phyloP scores from a whole-genome alignment of 1,140 invertebrate genomes.

The Anoplophora glabripennis region DNA sequence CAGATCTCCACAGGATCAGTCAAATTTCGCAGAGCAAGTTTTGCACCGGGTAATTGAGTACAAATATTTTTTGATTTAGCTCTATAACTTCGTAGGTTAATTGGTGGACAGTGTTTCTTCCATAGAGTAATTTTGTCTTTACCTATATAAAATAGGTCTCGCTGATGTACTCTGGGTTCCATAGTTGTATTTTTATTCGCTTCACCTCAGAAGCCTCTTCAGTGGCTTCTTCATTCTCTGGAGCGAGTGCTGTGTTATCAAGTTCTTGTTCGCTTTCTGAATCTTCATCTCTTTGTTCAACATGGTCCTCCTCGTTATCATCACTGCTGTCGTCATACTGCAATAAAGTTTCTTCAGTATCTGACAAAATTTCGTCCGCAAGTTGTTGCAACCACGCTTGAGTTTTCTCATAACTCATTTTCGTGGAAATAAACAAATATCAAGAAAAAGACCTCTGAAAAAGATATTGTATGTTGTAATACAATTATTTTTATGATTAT shows the following conservation, averaged over 20 bases:
- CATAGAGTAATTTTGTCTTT: conserved; percentile 2
- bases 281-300: neutral
- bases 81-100: neutral
- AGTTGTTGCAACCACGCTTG: too few relatives aligned
- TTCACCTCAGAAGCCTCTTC: too few relatives aligned
- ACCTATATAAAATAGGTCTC: neutral
- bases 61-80: conserved; percentile 3
- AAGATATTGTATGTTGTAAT: too few relatives aligned
- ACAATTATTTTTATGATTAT: too few relatives aligned
- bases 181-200: too few relatives aligned
- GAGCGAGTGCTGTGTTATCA: neutral
- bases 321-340: neutral
- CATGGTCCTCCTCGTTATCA: conserved; percentile 3
- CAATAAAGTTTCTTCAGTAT: too few relatives aligned
- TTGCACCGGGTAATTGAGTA: conserved; percentile 7
- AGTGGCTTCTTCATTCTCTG: neutral
- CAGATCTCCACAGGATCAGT: conserved; percentile 3
- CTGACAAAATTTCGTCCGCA: too few relatives aligned
- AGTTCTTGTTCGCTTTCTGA: conserved; percentile 5
- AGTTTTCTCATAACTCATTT: too few relatives aligned
- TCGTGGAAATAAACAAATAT: too few relatives aligned
- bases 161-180: too few relatives aligned
- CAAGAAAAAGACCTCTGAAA: too few relatives aligned
- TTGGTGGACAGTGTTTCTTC: conserved; percentile 1
- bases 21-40: neutral